Conservation (phyloP, 2,113 vertebrate genomes). For the Muntiacus reevesi region DNA sequence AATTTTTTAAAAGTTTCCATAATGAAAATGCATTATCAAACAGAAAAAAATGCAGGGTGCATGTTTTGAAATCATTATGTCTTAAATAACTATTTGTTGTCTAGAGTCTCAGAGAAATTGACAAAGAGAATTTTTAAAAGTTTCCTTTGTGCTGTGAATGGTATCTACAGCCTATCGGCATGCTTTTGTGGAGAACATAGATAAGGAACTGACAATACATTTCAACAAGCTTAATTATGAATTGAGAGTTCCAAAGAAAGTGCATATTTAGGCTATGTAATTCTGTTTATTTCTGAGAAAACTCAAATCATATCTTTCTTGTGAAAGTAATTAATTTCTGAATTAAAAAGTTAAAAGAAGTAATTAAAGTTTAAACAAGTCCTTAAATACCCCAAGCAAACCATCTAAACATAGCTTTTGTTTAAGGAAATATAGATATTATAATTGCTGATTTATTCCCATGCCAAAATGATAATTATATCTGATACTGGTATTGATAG, state of each 20-base stretch:
- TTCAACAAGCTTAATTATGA: constrained; percentile 53
- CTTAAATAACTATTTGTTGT: not conserved
- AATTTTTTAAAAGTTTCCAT: not conserved
- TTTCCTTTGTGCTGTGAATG: not conserved
- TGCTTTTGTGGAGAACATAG: not conserved
- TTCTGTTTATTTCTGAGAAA: constrained; percentile 39
- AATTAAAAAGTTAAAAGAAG: constrained; percentile 29
- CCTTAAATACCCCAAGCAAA: not conserved
- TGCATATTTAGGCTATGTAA: not conserved
- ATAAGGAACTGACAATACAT: constrained; percentile 41
- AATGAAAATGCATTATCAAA: not conserved
- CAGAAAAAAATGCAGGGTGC: not conserved
- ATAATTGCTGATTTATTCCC: not conserved
- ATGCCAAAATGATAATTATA: not conserved
- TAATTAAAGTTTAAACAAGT: constrained; percentile 45
- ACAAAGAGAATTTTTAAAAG: not conserved
- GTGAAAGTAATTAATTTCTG: constrained; percentile 46
- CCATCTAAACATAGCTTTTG: not conserved
- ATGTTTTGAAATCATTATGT: not conserved
- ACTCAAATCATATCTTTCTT: not conserved
- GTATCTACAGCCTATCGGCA: not conserved
- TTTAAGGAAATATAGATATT: not conserved
- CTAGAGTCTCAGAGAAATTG: not conserved
- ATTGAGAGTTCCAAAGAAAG: not conserved
- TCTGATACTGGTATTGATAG: not conserved